phyloP scores from a whole-genome alignment of 2,113 vertebrate species.

The Piprites chloris region DNA sequence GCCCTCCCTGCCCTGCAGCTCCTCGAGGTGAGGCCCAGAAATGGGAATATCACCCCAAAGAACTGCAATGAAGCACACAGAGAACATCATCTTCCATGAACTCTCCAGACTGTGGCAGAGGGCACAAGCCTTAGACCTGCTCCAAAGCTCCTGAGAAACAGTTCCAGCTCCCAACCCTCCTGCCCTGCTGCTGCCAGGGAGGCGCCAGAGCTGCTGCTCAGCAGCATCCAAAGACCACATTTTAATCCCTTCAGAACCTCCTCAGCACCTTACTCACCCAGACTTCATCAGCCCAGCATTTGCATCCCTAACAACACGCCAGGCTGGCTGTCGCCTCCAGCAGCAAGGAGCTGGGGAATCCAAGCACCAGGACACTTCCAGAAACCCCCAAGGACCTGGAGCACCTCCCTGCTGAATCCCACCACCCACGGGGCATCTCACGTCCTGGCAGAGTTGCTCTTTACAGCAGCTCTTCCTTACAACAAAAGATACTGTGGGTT shows the following conservation, averaged over 20 bases:
- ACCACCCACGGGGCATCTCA: background rate
- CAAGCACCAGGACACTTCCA: background rate
- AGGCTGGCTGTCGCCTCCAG: background rate
- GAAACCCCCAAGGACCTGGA: background rate
- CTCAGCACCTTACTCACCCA: background rate
- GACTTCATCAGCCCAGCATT: background rate
- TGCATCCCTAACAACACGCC: accelerated
- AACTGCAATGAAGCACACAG: background rate
- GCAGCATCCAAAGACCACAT: background rate
- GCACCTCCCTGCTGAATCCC: background rate
- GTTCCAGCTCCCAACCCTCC: background rate
- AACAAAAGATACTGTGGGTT: background rate
- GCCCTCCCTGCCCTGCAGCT: background rate
- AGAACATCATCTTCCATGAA: background rate
- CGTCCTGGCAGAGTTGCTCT: accelerated
- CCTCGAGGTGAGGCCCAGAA: background rate
- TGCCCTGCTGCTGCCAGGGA: accelerated
- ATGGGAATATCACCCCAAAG: background rate
- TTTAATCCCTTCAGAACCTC: background rate
- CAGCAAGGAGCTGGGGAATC: background rate
- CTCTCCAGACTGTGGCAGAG: accelerated
- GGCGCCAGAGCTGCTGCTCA: background rate
- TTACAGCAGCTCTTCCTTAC: background rate
- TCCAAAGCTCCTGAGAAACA: background rate
- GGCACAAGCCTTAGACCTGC: background rate